Conservation (phyloP, 2,888 invertebrate species). For the Chaetoderma sp. region DNA sequence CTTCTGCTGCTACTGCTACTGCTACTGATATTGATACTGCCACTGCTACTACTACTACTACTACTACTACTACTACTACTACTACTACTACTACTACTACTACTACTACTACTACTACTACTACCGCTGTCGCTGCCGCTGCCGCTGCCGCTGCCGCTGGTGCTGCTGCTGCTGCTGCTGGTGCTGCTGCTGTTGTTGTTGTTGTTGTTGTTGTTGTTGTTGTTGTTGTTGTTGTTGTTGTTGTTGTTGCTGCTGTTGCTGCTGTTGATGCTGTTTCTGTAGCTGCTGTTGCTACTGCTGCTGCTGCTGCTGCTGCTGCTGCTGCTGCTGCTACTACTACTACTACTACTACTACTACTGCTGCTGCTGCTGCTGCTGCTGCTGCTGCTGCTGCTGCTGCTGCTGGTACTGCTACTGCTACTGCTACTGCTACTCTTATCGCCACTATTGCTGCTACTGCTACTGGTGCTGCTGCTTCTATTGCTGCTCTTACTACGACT, state of each 20-base stretch:
- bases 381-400: not conserved
- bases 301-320: not conserved
- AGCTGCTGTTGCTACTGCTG: not conserved
- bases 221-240: not conserved
- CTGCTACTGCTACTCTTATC: too few species aligned
- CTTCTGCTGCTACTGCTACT: not conserved
- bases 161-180: not conserved
- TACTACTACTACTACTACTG: not conserved
- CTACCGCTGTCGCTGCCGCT: accelerated
- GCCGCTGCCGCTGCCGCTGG: not conserved
- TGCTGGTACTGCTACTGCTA: too few species aligned
- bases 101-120: not conserved
- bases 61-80: not conserved
- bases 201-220: not conserved
- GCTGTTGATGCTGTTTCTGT: not conserved
- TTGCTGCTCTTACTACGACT: not conserved
- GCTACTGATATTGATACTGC: too few species aligned
- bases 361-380: not conserved
- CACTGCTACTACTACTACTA: not conserved
- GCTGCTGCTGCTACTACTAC: not conserved
- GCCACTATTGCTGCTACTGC: not conserved
- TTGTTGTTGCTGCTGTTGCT: not conserved
- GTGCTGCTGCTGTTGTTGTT: too few species aligned
- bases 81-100: not conserved
- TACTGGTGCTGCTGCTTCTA: too few species aligned